Conservation (phyloP, 2,113 vertebrate genomes). For the Colaptes auratus region DNA sequence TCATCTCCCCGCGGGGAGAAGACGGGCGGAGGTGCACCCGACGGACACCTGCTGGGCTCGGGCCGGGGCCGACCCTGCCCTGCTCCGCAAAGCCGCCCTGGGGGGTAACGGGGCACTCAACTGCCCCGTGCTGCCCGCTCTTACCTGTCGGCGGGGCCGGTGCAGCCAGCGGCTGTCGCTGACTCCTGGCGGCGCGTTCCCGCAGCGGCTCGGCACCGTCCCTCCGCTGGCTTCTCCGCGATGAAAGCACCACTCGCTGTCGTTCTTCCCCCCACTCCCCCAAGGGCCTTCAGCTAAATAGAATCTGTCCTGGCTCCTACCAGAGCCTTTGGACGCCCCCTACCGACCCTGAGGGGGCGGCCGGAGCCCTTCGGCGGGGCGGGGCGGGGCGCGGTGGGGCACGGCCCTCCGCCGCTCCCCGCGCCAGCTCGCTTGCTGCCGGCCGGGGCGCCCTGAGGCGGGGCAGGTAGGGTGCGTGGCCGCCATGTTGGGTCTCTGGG, state of each 20-base stretch:
- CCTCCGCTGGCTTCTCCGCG: not conserved
- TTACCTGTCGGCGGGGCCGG: conserved; percentile 26
- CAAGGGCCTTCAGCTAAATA: not conserved
- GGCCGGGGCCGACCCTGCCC: not conserved
- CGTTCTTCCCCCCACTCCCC: not conserved
- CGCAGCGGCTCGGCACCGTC: not conserved
- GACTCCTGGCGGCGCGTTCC: not conserved
- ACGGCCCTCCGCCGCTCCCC: not conserved
- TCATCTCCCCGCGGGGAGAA: not conserved
- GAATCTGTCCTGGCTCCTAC: not conserved
- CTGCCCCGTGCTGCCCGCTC: not conserved
- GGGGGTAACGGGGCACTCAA: not conserved
- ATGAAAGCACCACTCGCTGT: not conserved
- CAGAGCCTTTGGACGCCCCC: conserved; percentile 31
- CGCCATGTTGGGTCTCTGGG: not conserved
- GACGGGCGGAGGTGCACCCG: not conserved
- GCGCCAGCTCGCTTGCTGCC: not conserved
- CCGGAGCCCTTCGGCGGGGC: not conserved
- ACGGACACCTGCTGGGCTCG: not conserved
- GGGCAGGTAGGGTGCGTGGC: not conserved
- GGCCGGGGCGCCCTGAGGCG: not conserved
- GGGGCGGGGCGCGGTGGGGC: not conserved
- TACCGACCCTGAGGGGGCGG: not conserved
- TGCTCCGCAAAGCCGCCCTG: not conserved
- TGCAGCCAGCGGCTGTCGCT: not conserved